Base-by-base conservation (phyloP, 2,797 vertebrate species). In the Phyllotis vaccarum region DNA sequence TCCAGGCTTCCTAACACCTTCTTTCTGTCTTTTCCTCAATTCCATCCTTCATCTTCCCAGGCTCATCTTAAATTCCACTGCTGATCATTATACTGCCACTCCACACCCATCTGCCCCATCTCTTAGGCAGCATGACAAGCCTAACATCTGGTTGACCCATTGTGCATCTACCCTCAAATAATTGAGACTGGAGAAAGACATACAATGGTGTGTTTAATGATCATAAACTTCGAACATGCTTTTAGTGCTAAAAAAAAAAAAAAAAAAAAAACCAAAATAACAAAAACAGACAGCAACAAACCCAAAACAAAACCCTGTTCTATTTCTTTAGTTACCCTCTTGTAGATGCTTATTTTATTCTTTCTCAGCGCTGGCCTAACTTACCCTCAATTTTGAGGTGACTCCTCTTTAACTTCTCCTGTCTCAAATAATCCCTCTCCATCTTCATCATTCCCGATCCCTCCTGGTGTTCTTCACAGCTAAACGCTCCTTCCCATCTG, bases 281-380 rank as follows among this genome's bases (percentile, higher is more conserved):
- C 12, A 46, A 75, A 13, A 8, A 3, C n/a, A n/a, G n/a, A n/a
- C n/a, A n/a, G n/a, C n/a, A n/a, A n/a, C n/a, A n/a, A n/a, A n/a
- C n/a, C n/a, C n/a, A n/a, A n/a, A n/a, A n/a, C n/a, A n/a, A n/a
- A n/a, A n/a, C n/a, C n/a, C n/a, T 64, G 17, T 22, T 82, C 13
- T 34, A 5, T 62, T 93, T 86, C 76, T 91, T 81, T 79, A 74
- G 49, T 83, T 90, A 72, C 64, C 87, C 43, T 56, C 54, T 96
- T 52, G 31, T 88, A 60, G 9, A 16, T 21, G 27, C 52, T 24
- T 43, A 5, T 54, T 92, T 64, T 56, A 68, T 81, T 56, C 31
- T 49, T 95, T 70, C 37, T 56, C 68, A 91, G 40, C 27, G 52
- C 7, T 56, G 9, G 66, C 4, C 75, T 68, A 86, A 14, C n/a